These are phyloP conservation scores for Poecile montanus DNA, from an alignment of 2,797 vertebrate genomes.

Conservation along the genomic window DNA sequence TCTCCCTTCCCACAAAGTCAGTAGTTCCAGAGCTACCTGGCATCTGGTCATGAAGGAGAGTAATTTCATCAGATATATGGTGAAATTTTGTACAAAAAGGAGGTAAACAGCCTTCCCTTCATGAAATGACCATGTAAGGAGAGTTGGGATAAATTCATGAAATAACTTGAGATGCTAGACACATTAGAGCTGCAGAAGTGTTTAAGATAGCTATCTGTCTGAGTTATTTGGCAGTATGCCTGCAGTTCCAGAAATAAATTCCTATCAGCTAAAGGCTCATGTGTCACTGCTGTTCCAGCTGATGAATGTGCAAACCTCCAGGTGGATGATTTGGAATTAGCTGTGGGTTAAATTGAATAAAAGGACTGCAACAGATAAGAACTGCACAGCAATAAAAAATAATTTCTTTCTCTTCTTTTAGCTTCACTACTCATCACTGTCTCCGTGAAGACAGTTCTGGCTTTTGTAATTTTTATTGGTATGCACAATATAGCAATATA, in stretches of 20 bases:
- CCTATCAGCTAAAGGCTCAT: background rate
- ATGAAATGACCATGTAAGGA: background rate
- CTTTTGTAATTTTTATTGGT: constrained; percentile 2
- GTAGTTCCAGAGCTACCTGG: background rate
- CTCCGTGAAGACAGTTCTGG: background rate
- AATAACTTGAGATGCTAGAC: background rate
- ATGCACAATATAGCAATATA: background rate
- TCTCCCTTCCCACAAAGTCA: background rate
- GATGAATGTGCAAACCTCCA: background rate
- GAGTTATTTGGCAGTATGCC: background rate
- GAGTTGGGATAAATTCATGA: background rate
- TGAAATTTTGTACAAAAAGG: background rate
- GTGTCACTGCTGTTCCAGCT: background rate
- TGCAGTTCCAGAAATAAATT: constrained; percentile 34
- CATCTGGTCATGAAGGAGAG: background rate
- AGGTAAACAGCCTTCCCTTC: background rate
- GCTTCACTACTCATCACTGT: background rate
- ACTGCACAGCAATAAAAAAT: constrained; percentile 2
- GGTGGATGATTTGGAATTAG: constrained; percentile 23
- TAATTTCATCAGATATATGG: background rate
- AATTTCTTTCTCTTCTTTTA: background rate
- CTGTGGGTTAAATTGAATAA: constrained; percentile 1
- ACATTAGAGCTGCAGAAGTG: background rate
- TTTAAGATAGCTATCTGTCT: background rate
- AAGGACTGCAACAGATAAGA: constrained; percentile 2